Conservation (phyloP, 1,140 invertebrate genomes). For the Lordiphosa stackelbergi region DNA sequence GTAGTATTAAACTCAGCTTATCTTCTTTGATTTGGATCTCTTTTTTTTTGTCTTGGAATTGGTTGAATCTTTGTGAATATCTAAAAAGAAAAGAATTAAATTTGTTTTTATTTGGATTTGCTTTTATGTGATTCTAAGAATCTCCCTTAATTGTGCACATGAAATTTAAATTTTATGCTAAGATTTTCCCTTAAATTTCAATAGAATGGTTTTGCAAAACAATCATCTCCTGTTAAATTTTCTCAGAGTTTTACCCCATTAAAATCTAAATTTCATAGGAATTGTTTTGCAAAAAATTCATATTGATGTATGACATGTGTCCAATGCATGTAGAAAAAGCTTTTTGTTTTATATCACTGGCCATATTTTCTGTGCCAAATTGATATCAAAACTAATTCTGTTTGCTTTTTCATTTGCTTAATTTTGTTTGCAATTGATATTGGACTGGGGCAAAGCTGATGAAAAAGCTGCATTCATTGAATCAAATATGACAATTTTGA, state of each 20-base stretch:
- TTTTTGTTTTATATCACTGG: slow-evolving; percentile 4
- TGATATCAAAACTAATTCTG: slow-evolving; percentile 36
- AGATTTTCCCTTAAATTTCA: neutral
- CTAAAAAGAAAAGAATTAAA: slow-evolving; percentile 9
- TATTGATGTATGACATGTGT: too few relatives aligned
- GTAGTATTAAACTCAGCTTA: too few relatives aligned
- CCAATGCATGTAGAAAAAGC: neutral
- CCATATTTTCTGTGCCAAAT: slow-evolving; percentile 14
- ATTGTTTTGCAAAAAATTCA: too few relatives aligned
- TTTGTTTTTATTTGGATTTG: too few relatives aligned
- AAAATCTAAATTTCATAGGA: too few relatives aligned
- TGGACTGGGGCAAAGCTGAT: slow-evolving; percentile 1
- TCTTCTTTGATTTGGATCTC: too few relatives aligned
- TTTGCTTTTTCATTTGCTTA: slow-evolving; percentile 42
- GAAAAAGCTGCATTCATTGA: neutral
- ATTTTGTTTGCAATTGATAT: slow-evolving; percentile 29
- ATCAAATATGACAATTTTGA: neutral
- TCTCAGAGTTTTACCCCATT: neutral
- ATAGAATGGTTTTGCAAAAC: neutral
- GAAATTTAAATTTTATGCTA: too few relatives aligned
- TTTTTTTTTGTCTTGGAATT: too few relatives aligned
- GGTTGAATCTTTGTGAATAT: too few relatives aligned
- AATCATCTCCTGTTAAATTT: neutral
- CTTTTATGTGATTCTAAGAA: too few relatives aligned
- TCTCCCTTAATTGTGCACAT: too few relatives aligned